Conservation (phyloP, 2,888 invertebrate species). For the Heliconius aoede region DNA sequence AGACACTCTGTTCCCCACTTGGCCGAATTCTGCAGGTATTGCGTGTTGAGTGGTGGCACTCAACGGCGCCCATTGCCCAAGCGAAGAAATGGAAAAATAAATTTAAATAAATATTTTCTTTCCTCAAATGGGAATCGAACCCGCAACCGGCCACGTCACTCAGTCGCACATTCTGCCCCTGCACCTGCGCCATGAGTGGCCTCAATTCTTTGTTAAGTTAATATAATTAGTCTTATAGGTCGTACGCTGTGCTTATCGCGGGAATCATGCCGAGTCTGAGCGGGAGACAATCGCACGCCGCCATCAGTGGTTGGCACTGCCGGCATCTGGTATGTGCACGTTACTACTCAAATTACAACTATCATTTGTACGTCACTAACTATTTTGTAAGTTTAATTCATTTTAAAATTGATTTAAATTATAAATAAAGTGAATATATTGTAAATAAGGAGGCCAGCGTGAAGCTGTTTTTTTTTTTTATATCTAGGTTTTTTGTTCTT, state of each 20-base stretch:
- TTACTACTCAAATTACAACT: conserved; percentile 45
- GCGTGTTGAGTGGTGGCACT: too few relatives aligned
- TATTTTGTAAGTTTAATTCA: background rate
- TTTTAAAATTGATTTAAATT: too few relatives aligned
- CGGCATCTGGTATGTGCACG: conserved; percentile 64
- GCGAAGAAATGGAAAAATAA: too few relatives aligned
- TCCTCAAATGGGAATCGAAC: too few relatives aligned
- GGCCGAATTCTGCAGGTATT: too few relatives aligned
- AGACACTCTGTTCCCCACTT: too few relatives aligned
- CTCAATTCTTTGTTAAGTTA: background rate
- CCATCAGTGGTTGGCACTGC: conserved; percentile 73
- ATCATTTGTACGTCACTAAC: conserved; percentile 1
- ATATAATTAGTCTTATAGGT: conserved; percentile 1
- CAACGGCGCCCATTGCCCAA: too few relatives aligned
- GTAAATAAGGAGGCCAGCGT: background rate
- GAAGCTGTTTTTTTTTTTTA: background rate
- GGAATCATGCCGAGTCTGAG: conserved; percentile 28
- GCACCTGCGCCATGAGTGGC: too few relatives aligned
- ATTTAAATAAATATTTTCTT: too few relatives aligned
- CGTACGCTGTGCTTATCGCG: background rate
- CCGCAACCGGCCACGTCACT: too few relatives aligned
- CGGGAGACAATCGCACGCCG: conserved; percentile 45
- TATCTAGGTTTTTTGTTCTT: background rate
- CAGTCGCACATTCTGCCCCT: too few relatives aligned
- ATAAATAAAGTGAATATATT: background rate